Base-by-base conservation (phyloP, 2,888 invertebrate genomes). In the Gasteruption jaculator region DNA sequence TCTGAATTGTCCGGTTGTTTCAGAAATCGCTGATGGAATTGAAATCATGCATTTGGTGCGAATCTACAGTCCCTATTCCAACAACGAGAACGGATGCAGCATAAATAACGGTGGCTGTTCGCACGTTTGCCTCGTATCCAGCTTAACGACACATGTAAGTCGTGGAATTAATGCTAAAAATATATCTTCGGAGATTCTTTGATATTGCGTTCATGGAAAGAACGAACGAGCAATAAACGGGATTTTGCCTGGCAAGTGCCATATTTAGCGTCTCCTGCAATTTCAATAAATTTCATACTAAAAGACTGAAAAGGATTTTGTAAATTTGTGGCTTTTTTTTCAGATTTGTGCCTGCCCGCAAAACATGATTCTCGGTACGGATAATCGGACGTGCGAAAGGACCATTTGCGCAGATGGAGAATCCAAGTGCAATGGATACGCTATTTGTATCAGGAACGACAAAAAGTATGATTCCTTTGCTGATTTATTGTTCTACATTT, bases 121-220 rank as follows among this genome's bases (percentile, higher is more conserved):
- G 3, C 84, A 88, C 61, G 68, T 89, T 7, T 91, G 91, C 58
- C 76, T 86, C 2, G 76, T 81, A 41, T 61, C 50, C 24, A 46
- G 47, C 21, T 11, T 32, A n/a, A 24, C 14, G 3, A 34, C 45
- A 4, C 52, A 48, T 18, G 53, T 54, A 52, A 49, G 54, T 50
- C 5, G n/a, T 24, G 30, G 15, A 20, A 5, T 36, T 5, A 11
- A 30, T 30, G 15, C 5, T 15, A 16, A 26, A n/a, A 18, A 12
- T 12, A 21, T 19, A 21, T 5, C 18, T 25, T 35, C 34, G 25
- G 8, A 25, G 3, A 21, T 5, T 38, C 21, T 5, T 16, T 24
- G n/a, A 14, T n/a, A n/a, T n/a, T n/a, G n/a, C n/a, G n/a, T n/a
- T n/a, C n/a, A n/a, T n/a, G n/a, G n/a, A n/a, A n/a, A n/a, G n/a